Evolutionary conservation across 2,113 vertebrate species (phyloP).

Genomic region (Speoplatyrhinus poulsoni): DNA sequence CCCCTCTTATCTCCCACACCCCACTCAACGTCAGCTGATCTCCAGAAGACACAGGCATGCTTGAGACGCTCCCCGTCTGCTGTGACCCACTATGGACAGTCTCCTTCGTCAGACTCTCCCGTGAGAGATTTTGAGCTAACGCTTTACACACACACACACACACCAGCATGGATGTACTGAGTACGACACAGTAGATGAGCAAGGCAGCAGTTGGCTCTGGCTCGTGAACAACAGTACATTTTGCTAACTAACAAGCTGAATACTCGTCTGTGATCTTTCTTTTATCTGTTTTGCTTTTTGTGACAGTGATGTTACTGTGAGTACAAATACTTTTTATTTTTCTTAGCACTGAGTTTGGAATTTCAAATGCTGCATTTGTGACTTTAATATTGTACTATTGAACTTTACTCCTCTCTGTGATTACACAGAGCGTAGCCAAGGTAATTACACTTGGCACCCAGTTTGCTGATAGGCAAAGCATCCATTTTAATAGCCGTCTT

Average conservation of each 20-base stretch:
- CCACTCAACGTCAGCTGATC: conserved; percentile 37
- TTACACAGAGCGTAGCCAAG: conserved; percentile 5
- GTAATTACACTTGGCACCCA: not conserved
- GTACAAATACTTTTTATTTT: conserved; percentile 21
- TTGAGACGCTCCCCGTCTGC: conserved; percentile 32
- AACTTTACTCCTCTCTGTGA: conserved; percentile 14
- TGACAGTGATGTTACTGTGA: conserved; percentile 56
- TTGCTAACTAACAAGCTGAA: conserved; percentile 15
- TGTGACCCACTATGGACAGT: conserved; percentile 32
- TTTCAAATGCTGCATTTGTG: conserved; percentile 37
- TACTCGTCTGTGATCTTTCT: conserved; percentile 8
- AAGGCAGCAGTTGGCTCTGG: not conserved
- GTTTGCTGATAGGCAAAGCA: conserved; percentile 48
- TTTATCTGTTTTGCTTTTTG: conserved; percentile 41
- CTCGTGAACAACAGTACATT: conserved; percentile 1
- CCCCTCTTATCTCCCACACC: not conserved
- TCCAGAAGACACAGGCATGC: conserved; percentile 43
- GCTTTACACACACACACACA: not conserved
- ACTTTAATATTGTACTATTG: conserved; percentile 26
- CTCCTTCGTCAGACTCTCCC: not conserved
- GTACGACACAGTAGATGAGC: conserved; percentile 1
- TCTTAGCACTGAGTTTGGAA: conserved; percentile 41
- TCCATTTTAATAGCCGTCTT: conserved; percentile 22
- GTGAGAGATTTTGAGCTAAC: too few relatives aligned
- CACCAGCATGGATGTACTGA: conserved; percentile 51